phyloP scores from a whole-genome alignment of 1,140 invertebrate species.

The Heterodera carotae region DNA sequence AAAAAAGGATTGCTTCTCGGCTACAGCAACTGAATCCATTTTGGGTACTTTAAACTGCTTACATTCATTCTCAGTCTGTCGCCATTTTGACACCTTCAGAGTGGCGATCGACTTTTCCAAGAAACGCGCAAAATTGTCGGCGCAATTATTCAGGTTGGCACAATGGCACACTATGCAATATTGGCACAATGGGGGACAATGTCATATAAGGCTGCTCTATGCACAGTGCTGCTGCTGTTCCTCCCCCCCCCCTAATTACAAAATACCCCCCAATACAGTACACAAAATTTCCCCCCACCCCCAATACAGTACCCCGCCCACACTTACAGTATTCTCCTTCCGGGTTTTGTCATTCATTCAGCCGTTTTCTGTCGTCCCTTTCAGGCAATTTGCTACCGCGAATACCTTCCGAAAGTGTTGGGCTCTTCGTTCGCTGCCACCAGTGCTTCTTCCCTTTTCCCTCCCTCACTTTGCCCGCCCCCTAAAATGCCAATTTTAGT shows the following conservation, averaged over 20 bases:
- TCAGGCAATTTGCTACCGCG: constrained; percentile 61
- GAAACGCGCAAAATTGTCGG: constrained; percentile 75
- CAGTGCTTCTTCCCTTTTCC: background rate
- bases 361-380: too few species aligned
- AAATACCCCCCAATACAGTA: too few species aligned
- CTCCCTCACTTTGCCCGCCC: background rate
- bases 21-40: constrained; percentile 60
- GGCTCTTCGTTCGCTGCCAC: constrained; percentile 62
- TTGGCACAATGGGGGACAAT: background rate
- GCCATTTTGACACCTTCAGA: constrained; percentile 56
- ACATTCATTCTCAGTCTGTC: constrained; percentile 19
- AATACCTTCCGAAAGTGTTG: constrained; percentile 61
- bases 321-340: background rate
- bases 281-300: too few species aligned
- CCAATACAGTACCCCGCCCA: background rate
- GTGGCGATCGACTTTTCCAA: constrained; percentile 65
- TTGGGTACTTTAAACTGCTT: constrained; percentile 37
- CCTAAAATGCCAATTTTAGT: constrained; percentile 19
- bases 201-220: too few species aligned
- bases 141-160: constrained; percentile 60
- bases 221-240: too few species aligned
- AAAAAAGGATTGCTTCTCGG: constrained; percentile 53
- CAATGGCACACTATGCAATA: too few species aligned
- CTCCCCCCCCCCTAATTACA: too few species aligned
- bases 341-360: background rate